Evolutionary conservation across 2,113 vertebrate species (phyloP).

Genomic region (Heloderma charlesbogerti): DNA sequence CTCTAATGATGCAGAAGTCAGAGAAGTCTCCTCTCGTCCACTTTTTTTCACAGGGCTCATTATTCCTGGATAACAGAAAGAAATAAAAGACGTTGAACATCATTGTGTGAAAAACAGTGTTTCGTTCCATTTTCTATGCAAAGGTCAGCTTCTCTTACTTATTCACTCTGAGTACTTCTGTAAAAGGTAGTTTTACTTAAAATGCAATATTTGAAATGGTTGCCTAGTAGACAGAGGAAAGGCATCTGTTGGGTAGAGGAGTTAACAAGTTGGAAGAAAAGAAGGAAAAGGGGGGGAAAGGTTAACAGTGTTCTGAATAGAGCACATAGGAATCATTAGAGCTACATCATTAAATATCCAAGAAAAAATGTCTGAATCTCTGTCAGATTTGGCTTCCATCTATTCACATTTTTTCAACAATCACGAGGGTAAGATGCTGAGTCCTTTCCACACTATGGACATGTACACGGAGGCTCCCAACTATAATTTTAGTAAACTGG

Average conservation of each 20-base stretch:
- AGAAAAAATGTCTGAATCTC: neutral
- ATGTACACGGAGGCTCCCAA: neutral
- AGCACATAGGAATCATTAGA: neutral
- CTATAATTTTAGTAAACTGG: neutral
- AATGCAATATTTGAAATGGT: neutral
- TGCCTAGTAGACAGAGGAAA: neutral
- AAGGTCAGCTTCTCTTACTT: neutral
- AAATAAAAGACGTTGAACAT: slow-evolving; percentile 40
- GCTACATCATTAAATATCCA: neutral
- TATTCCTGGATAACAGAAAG: slow-evolving; percentile 74
- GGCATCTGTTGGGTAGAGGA: neutral
- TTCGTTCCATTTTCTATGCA: neutral
- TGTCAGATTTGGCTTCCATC: neutral
- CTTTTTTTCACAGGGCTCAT: slow-evolving; percentile 68
- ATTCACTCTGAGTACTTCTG: neutral
- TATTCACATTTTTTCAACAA: neutral
- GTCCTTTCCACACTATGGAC: no score
- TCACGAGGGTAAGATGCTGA: neutral
- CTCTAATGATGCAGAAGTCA: slow-evolving; percentile 70
- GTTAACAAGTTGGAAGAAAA: neutral
- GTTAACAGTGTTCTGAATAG: neutral
- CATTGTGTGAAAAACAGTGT: neutral
- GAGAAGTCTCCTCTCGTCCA: slow-evolving; percentile 57
- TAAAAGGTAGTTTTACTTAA: neutral
- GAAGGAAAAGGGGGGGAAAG: no score